Evolutionary conservation across 2,797 vertebrate genomes (phyloP).

Genomic region (Rachycentron canadum): DNA sequence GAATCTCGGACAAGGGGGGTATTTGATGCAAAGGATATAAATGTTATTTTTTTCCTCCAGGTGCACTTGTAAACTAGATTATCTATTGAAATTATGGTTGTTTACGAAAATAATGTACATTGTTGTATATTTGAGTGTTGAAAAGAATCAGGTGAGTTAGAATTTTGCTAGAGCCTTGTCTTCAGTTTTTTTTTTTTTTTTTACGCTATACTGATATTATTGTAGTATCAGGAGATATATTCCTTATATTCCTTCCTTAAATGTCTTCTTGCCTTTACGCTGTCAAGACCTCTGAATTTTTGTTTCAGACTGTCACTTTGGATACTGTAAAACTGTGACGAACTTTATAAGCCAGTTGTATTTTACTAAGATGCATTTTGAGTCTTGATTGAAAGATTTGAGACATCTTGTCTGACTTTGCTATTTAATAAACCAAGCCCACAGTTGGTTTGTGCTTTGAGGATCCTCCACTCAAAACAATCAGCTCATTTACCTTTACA

Average conservation of each 20-base stretch:
- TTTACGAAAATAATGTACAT: conserved; percentile 97
- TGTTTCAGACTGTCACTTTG: conserved; percentile 90
- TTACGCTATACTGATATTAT: conserved; percentile 81
- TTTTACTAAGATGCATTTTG: conserved; percentile 95
- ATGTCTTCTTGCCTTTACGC: conserved; percentile 86
- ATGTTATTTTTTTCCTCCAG: conserved; percentile 89
- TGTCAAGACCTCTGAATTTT: conserved; percentile 84
- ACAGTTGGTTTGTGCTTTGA: conserved; percentile 62
- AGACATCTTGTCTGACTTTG: conserved; percentile 91
- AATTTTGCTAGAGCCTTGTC: conserved; percentile 76
- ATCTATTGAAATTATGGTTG: conserved; percentile 87
- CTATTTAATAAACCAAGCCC: conserved; percentile 96
- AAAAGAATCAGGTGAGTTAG: conserved; percentile 73
- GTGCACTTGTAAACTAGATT: conserved; percentile 94
- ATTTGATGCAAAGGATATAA: conserved; percentile 86
- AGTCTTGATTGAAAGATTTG: conserved; percentile 89
- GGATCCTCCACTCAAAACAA: conserved; percentile 30
- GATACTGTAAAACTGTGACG: conserved; percentile 98
- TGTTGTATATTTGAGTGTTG: conserved; percentile 90
- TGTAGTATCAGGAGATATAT: conserved; percentile 89
- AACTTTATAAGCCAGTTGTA: conserved; percentile 97
- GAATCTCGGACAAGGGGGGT: conserved; percentile 54
- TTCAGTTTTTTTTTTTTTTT: conserved; percentile 88
- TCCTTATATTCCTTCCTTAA: conserved; percentile 86
- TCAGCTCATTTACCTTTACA: background rate